Evolutionary conservation across 2,113 vertebrate genomes (phyloP).

Genomic region (Oophaga pumilio): DNA sequence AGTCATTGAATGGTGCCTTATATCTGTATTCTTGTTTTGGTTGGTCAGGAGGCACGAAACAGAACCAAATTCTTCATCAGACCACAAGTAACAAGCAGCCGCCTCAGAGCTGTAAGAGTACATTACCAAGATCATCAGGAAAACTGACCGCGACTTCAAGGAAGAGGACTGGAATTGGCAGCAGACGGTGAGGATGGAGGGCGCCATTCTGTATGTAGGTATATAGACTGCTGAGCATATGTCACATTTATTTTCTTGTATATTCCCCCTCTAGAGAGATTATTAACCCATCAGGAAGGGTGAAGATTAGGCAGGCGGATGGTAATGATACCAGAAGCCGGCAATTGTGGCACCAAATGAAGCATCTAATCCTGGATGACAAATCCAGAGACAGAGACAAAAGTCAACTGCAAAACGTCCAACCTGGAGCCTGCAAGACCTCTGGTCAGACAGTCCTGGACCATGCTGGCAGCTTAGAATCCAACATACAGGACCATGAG

Average conservation of each 20-base stretch:
- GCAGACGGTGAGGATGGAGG: neutral
- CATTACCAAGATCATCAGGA: neutral
- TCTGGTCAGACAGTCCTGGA: neutral
- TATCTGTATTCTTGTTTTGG: neutral
- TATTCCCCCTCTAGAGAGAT: neutral
- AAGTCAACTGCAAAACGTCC: neutral
- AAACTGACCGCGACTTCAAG: neutral
- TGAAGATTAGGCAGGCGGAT: neutral
- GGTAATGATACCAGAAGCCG: neutral
- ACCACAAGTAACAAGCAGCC: neutral
- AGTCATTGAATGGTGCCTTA: neutral
- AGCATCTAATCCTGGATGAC: neutral
- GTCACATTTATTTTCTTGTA: neutral
- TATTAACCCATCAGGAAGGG: neutral
- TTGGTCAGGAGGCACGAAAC: neutral
- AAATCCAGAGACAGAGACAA: neutral
- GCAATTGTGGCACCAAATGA: neutral
- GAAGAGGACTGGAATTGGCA: neutral
- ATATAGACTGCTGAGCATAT: neutral
- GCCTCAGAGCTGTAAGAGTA: neutral
- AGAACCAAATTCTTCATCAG: neutral
- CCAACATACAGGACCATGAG: neutral
- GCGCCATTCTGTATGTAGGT: too few relatives aligned
- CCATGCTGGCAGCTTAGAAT: neutral
- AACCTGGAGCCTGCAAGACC: neutral